Evolutionary conservation across 2,888 invertebrate genomes (phyloP), one percentile per base, ranked within the genome.

Genomic region (Athalia cordata): DNA sequence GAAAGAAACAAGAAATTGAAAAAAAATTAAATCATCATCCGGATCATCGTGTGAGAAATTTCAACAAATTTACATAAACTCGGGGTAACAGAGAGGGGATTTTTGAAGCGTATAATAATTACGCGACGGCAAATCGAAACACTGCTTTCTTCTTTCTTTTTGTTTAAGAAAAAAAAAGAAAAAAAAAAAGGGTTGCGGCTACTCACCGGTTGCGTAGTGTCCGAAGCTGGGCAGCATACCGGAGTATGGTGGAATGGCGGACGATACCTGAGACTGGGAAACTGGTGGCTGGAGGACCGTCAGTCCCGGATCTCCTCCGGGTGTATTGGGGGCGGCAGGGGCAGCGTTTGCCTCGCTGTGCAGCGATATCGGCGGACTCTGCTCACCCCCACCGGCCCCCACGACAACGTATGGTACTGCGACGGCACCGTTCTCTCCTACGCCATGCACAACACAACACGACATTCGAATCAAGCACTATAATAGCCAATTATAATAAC

Each of bases 181-280:
- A 29, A 29, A 29, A 29, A 29, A 29, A 29, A 49, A 47, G 7
- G 57, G 59, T 62, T 55, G 67, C 47, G 61, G 11, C 43, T 87
- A 92, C 92, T 92, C 90, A 92, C 94, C 94, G 93, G 94, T 91
- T 80, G 94, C 92, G 88, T 94, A 94, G 84, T 92, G 92, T 90
- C 94, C 94, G 89, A 94, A 94, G 91, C 94, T 94, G 81, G 94
- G 94, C 84, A 94, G 91, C 92, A 94, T 93, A 84, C 93, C 91
- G 80, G 93, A 92, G 86, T 94, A 93, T 83, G 92, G 92, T 81
- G 92, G 92, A 82, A 91, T 91, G 81, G 91, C 86, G 79, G 90
- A 87, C 80, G 89, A 88, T 85, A 89, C 87, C 84, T 89, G 89
- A 83, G 88, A 85, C 85, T 91, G 90, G 85, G 91, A 91, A 81